These are phyloP conservation scores for Heliconius ethilla DNA, from an alignment of 2,888 invertebrate genomes.

Conservation along the genomic window DNA sequence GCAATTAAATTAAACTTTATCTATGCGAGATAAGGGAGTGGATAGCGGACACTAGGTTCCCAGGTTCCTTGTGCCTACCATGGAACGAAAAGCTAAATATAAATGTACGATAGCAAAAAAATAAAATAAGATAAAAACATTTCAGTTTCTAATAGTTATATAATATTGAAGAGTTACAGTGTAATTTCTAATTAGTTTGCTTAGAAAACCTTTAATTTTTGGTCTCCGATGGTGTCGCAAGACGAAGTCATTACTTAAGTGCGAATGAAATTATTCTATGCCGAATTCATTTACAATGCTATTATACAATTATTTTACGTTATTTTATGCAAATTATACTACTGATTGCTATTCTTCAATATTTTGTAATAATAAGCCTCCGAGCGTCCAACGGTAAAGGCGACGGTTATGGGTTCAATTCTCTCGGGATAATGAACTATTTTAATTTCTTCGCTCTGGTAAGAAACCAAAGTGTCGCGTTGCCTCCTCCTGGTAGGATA, in stretches of 20 bases:
- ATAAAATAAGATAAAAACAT: no score
- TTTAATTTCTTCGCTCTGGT: no score
- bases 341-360: slow-evolving; percentile 1
- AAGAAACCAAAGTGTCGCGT: not conserved
- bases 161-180: slow-evolving; percentile 10
- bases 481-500: not conserved
- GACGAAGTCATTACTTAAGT: slow-evolving; percentile 3
- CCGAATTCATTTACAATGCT: slow-evolving; percentile 29
- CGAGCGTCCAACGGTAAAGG: not conserved
- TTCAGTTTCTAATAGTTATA: slow-evolving; percentile 11
- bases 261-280: slow-evolving; percentile 11
- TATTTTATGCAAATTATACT: slow-evolving; percentile 11
- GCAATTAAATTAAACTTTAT: not conserved
- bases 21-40: not conserved
- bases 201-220: not conserved
- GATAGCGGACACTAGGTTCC: no score
- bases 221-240: slow-evolving; percentile 8
- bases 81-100: no score
- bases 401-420: not conserved
- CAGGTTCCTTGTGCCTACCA: no score
- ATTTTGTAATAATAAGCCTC: not conserved
- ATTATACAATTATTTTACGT: slow-evolving; percentile 35
- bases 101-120: no score
- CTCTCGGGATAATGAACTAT: not conserved
- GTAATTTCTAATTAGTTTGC: slow-evolving; percentile 16